Conservation (phyloP, 2,888 invertebrate genomes). For the Pyrrhia umbra region DNA sequence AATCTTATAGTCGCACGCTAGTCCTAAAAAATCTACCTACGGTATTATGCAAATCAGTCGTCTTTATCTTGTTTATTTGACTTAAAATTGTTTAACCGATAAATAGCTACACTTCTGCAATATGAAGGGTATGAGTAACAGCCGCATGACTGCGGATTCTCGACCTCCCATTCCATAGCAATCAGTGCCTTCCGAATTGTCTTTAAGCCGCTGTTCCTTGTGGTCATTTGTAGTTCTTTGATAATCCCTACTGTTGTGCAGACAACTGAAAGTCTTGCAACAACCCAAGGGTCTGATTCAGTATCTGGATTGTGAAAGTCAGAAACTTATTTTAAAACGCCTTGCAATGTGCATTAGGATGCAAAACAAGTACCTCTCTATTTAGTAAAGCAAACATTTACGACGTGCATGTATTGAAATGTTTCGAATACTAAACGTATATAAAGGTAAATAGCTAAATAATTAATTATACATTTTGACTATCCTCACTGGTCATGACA, state of each 20-base stretch:
- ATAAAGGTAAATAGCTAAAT: background rate
- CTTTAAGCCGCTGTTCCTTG: background rate
- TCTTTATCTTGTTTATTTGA: too few relatives aligned
- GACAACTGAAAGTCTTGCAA: background rate
- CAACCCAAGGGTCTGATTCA: too few relatives aligned
- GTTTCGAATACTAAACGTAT: constrained; percentile 27
- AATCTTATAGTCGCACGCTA: too few relatives aligned
- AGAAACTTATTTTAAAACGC: constrained; percentile 19
- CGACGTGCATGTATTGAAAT: background rate
- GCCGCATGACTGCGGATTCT: too few relatives aligned
- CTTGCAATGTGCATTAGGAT: constrained; percentile 1
- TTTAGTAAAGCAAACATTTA: background rate
- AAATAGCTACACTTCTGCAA: too few relatives aligned
- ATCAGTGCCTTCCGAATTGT: too few relatives aligned
- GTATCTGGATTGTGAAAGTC: constrained; percentile 4
- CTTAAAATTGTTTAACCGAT: too few relatives aligned
- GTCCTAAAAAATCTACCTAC: too few relatives aligned
- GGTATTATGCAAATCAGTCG: background rate
- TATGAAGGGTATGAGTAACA: too few relatives aligned
- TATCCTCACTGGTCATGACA: background rate
- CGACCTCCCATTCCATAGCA: too few relatives aligned
- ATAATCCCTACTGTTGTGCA: too few relatives aligned
- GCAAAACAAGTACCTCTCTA: too few relatives aligned
- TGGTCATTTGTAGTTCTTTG: background rate
- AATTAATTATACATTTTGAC: background rate